These are phyloP conservation scores for Megaptera novaeangliae DNA, from an alignment of 2,113 vertebrate genomes.

Conservation along the genomic window DNA sequence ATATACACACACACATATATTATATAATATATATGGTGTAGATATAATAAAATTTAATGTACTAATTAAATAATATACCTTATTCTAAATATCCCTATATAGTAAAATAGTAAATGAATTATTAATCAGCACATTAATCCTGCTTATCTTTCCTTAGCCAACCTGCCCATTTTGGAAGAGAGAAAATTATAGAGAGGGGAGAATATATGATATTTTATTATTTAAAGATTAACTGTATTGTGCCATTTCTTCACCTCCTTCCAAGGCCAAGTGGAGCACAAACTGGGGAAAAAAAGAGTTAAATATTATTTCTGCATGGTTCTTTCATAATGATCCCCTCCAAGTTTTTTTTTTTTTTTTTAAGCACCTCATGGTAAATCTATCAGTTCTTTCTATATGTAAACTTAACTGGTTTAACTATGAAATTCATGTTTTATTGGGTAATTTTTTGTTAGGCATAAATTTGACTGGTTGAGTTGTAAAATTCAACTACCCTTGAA, in stretches of 20 bases:
- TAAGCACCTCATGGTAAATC: neutral
- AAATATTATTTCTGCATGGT: neutral
- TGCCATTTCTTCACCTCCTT: neutral
- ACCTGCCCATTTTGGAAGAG: neutral
- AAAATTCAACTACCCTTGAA: neutral
- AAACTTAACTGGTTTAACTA: neutral
- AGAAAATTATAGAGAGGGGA: neutral
- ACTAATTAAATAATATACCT: neutral
- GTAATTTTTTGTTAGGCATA: neutral
- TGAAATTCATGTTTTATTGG: neutral
- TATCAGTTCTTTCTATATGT: neutral
- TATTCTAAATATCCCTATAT: neutral
- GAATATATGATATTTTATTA: neutral
- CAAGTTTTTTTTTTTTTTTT: neutral
- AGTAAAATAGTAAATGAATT: neutral
- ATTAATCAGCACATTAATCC: neutral
- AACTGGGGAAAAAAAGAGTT: neutral
- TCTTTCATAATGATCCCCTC: neutral
- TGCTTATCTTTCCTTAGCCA: neutral
- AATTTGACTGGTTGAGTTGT: neutral
- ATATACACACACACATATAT: too few species aligned
- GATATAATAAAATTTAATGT: neutral
- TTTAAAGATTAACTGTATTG: neutral
- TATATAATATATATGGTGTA: too few species aligned
- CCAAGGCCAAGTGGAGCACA: neutral